Base-by-base conservation (phyloP, 2,888 invertebrate species). In the Aquatica leii region DNA sequence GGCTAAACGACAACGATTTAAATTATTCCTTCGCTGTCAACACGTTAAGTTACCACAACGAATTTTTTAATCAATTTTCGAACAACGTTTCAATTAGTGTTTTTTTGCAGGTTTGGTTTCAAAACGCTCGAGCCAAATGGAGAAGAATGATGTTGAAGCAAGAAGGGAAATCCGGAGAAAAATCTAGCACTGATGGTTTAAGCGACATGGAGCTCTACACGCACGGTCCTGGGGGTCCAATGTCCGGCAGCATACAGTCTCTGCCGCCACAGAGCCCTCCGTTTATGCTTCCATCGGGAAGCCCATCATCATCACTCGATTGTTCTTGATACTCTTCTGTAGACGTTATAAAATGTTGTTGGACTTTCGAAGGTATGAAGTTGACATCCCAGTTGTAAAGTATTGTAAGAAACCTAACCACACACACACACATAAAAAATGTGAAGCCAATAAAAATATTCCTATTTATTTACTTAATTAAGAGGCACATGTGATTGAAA, bases 81-180 rank as follows among this genome's bases (percentile, higher is more conserved):
- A 6, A 2, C 6, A 24, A 24, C 24, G 4, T 2, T 24, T 4
- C 24, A 24, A 24, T 24, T n/a, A n/a, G n/a, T n/a, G n/a, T 62
- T 82, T 85, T 83, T 82, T 84, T 84, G 40, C 88, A 95, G 95
- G 95, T 95, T 59, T 95, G 95, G 95, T 96, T 96, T 84, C 95
- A 96, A 84, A 96, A 96, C 80, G 95, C 95, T 21, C 86, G 96
- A 37, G 96, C 96, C 71, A 96, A 96, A 85, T 95, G 94, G 90
- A 88, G 96, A 75, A 88, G 96, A 71, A 92, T 93, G 88, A 90
- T 93, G 82, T 85, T 91, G 73, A 91, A 92, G 78, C 91, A 92
- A 77, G 92, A 92, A 78, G 90, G 89, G 80, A 90, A 90, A 76
- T 79, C 81, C 40, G 85, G 87, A 69, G 84, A 86, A 72, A 91